Conservation (phyloP, 2,113 vertebrate genomes). For the Ardeotis arabs region DNA sequence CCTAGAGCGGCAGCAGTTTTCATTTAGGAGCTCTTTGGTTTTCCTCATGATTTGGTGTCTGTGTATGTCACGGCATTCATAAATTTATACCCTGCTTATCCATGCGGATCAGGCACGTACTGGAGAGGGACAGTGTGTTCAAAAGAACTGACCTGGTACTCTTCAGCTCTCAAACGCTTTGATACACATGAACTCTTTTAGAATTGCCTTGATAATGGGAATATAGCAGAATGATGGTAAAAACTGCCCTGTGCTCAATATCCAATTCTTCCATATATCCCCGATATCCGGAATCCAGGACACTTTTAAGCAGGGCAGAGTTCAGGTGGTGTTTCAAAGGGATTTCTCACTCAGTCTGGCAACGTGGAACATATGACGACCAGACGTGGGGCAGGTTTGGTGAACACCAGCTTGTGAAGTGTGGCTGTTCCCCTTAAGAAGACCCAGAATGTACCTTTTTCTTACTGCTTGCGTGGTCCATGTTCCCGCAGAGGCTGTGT, state of each 20-base stretch:
- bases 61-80: background rate
- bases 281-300: background rate
- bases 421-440: background rate
- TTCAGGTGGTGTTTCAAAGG: background rate
- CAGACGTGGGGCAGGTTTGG: accelerated
- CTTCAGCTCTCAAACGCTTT: background rate
- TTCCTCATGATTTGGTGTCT: background rate
- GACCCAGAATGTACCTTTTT: background rate
- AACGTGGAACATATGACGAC: accelerated
- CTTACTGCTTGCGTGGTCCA: accelerated
- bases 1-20: background rate
- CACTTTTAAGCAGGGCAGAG: background rate
- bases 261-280: background rate
- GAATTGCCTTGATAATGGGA: background rate
- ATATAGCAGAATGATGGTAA: background rate
- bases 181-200: accelerated
- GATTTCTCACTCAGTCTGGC: background rate
- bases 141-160: background rate
- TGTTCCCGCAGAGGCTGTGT: background rate
- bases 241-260: background rate
- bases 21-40: background rate
- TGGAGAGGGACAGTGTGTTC: background rate
- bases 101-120: background rate
- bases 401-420: background rate
- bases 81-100: background rate